These are phyloP conservation scores for Premnoplex brunnescens DNA, from an alignment of 2,797 vertebrate species.

Conservation along the genomic window DNA sequence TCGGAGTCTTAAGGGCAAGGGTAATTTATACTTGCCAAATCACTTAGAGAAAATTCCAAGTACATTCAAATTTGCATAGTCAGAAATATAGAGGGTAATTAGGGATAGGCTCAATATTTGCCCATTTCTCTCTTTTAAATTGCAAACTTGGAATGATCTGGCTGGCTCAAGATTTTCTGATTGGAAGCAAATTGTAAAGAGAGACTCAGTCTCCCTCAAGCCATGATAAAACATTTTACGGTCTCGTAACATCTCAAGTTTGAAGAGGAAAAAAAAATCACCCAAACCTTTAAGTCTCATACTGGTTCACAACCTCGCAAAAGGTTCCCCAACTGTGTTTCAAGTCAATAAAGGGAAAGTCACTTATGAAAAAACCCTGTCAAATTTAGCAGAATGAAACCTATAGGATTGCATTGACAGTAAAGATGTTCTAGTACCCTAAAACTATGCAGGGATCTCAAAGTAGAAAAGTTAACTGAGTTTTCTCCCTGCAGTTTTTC, in stretches of 20 bases:
- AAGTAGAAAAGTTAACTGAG: not conserved
- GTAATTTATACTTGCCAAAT: conserved; percentile 71
- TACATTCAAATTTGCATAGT: conserved; percentile 63
- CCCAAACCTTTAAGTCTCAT: not conserved
- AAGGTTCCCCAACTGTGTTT: not conserved
- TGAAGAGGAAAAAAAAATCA: not conserved
- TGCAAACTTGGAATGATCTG: conserved; percentile 6
- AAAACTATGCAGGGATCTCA: not conserved
- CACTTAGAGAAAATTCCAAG: conserved; percentile 59
- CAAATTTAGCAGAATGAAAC: not conserved
- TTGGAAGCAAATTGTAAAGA: conserved; percentile 8
- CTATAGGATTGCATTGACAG: not conserved
- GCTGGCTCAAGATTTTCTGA: conserved; percentile 35
- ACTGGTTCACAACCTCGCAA: not conserved
- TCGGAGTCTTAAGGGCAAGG: conserved; percentile 57
- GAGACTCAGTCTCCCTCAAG: not conserved
- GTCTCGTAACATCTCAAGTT: not conserved
- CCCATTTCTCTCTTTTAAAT: conserved; percentile 48
- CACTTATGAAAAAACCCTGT: not conserved
- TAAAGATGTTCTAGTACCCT: not conserved
- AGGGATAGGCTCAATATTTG: conserved; percentile 67
- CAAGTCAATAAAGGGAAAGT: not conserved
- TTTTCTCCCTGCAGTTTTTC: not conserved
- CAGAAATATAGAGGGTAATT: conserved; percentile 62
- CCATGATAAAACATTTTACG: conserved; percentile 13